A percentile compares a stretch with the other conserved stretches of the same genome.
Evolutionary conservation across 2,113 vertebrate genomes (phyloP).

Genomic region (Piaya cayana): DNA sequence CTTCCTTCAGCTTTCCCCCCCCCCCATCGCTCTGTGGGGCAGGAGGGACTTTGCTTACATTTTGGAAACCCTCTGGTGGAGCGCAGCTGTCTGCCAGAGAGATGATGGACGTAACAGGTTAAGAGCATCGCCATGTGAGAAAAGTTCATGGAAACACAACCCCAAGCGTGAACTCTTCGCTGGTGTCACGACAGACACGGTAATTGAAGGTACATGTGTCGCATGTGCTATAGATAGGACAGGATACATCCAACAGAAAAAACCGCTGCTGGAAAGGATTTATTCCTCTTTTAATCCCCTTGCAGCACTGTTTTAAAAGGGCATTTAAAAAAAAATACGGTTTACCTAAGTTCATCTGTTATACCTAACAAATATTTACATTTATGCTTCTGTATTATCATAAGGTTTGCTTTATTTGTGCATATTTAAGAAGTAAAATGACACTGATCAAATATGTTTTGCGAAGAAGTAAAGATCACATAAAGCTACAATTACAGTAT

Average conservation of each 20-base stretch:
- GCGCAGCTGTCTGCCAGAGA: slow-evolving; percentile 8
- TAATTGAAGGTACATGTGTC: background rate
- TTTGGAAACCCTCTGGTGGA: background rate
- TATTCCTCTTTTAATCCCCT: background rate
- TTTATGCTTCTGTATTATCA: background rate
- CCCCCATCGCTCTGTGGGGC: background rate
- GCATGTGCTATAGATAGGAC: background rate
- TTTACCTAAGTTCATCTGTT: background rate
- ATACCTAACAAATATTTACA: background rate
- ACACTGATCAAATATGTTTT: background rate
- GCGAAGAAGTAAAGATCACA: background rate
- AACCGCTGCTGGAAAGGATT: background rate
- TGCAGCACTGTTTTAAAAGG: background rate
- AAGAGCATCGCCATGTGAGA: background rate
- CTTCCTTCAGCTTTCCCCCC: background rate
- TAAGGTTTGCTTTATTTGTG: background rate
- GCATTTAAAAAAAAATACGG: background rate
- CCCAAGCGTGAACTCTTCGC: background rate
- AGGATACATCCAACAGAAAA: background rate
- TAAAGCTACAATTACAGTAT: background rate
- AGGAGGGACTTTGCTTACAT: background rate
- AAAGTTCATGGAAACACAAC: slow-evolving; percentile 4
- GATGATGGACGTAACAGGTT: slow-evolving; percentile 51
- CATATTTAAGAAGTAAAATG: background rate
- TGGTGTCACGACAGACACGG: background rate